These are phyloP conservation scores for Epizoanthus rinbou DNA, from an alignment of 92 coral and sea anemone genomes.

Conservation along the genomic window DNA sequence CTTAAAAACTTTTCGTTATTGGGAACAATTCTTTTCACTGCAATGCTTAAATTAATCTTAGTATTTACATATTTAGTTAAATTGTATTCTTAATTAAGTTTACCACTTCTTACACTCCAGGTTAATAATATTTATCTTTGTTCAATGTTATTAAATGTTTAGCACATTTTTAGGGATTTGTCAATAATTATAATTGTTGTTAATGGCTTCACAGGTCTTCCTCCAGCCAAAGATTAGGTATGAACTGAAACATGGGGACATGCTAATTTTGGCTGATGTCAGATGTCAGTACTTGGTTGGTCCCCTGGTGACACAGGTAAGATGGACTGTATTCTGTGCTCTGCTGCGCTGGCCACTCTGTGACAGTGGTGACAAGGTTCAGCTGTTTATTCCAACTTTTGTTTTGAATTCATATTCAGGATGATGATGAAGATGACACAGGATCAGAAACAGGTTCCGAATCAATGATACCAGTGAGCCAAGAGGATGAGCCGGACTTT, in stretches of 20 bases:
- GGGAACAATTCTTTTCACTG: background rate
- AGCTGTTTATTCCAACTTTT: background rate
- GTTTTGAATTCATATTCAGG: slow-evolving; percentile 25
- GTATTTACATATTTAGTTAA: background rate
- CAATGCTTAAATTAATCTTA: background rate
- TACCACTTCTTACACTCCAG: too few species aligned
- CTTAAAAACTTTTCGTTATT: too few species aligned
- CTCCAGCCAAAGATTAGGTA: slow-evolving; percentile 83
- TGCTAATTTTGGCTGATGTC: slow-evolving; percentile 86
- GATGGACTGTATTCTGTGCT: background rate
- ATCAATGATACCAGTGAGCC: slow-evolving; percentile 74
- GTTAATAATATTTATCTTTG: too few species aligned
- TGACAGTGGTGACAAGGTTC: too few species aligned
- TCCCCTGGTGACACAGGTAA: slow-evolving; percentile 38
- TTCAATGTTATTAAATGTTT: too few species aligned
- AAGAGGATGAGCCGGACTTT: slow-evolving; percentile 51
- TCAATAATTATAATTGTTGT: background rate
- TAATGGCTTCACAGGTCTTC: slow-evolving; percentile 50
- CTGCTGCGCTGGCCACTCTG: too few species aligned
- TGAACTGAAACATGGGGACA: slow-evolving; percentile 82
- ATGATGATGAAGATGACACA: slow-evolving; percentile 62
- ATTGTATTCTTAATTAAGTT: too few species aligned
- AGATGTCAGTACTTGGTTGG: slow-evolving; percentile 81
- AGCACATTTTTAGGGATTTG: background rate
- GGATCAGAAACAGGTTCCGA: slow-evolving; percentile 99